Evolutionary conservation across 2,113 vertebrate species (phyloP), one percentile per base, ranked within the genome.

Genomic region (Chloropsis cyanopogon): DNA sequence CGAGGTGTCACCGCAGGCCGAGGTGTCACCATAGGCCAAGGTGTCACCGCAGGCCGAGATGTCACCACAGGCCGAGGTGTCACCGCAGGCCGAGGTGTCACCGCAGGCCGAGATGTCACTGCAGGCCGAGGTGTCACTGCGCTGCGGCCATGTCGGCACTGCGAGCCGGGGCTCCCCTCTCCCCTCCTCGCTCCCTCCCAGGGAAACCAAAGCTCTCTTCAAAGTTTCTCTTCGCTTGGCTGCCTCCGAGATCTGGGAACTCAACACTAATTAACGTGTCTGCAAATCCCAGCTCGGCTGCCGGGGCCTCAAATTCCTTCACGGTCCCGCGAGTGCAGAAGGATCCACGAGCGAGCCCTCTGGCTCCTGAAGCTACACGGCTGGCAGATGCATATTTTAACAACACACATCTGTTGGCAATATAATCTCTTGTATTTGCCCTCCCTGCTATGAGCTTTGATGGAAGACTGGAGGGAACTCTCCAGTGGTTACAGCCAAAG

Each of bases 391-490:
- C 94, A 86, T 96, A 95, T 96, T 97, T 97, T 92, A 97, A 95
- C 94, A 94, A 61, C 72, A 95, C 94, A 93, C 97, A 97, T 97
- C 97, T 98, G 97, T 53, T 95, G 96, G 97, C 96, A 93, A 81
- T 90, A 90, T 93, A 87, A 97, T 95, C 92, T 97, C 97, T 86
- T 20, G 41, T 93, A 88, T 97, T 96, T 97, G 81, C 97, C 96
- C 95, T 97, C 95, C 95, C 93, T 93, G 94, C 96, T 97, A 86
- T 49, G 23, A 54, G 95, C 96, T 97, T 97, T 98, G 97, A 97
- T 96, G 96, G 94, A 97, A 97, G 97, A 97, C 97, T 46, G 52
- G 95, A 54, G 76, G 93, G 94, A 97, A 96, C 87, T 96, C 93
- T 97, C 96, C 90, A 68, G 93, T 76, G 93, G 96, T 88, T 97